A percentile compares a stretch with the other conserved stretches of the same genome.
phyloP scores from a whole-genome alignment of 35 echinoderm and acorn worm genomes.

The Heliocidaris erythrogramma region DNA sequence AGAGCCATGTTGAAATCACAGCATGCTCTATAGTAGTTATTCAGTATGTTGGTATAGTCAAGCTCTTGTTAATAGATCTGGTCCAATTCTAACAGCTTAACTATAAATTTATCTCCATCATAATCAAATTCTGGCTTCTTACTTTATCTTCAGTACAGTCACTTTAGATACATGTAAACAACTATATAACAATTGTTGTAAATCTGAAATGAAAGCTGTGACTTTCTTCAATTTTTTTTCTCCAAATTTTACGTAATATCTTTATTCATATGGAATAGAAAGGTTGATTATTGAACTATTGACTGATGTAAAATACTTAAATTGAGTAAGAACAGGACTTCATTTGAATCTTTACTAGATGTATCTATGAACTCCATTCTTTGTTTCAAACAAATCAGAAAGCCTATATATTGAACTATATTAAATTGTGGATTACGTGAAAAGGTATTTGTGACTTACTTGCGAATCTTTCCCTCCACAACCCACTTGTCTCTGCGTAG shows the following conservation, averaged over 20 bases:
- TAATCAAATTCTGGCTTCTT: not conserved
- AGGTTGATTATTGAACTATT: no score
- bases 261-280: no score
- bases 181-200: not conserved
- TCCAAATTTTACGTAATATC: no score
- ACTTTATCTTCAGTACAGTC: not conserved
- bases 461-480: constrained; percentile 94
- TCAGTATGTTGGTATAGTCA: not conserved
- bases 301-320: no score
- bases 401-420: no score
- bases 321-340: no score
- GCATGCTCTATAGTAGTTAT: not conserved
- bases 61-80: not conserved
- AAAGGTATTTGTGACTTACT: constrained; percentile 67
- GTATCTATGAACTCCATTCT: no score
- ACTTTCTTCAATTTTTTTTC: no score
- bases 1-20: not conserved
- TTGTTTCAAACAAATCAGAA: no score
- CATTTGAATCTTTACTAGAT: no score
- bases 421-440: no score
- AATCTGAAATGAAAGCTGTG: not conserved
- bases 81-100: not conserved
- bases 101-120: not conserved
- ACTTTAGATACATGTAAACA: not conserved
- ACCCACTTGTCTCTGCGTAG: constrained; percentile 97